Base-by-base conservation (phyloP, 2,888 invertebrate genomes). In the Chymomyza caudatula region DNA sequence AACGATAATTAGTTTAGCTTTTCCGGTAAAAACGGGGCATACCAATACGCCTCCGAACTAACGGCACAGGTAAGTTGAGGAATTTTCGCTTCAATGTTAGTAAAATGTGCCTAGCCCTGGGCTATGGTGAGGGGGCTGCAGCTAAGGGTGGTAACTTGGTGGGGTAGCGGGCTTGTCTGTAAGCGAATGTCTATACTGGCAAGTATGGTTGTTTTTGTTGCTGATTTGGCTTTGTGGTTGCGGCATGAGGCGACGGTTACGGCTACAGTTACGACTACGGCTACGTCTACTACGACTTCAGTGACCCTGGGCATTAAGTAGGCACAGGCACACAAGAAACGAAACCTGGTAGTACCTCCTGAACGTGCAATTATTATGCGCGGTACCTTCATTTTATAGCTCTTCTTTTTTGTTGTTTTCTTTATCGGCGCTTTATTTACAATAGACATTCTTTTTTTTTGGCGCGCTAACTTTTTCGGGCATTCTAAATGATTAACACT, bases 61-160 rank as follows among this genome's bases (percentile, higher is more conserved):
- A 47, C 57, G 58, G 58, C 61, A 64, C 84, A 80, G 80, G 80
- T 80, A 67, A 80, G 80, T 80, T 81, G 71, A 51, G 80, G 80
- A 80, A 80, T 84, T 80, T 68, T 73, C 6, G 25, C 25, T 25
- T 6, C 25, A 25, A 25, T 25, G 5, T 25, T 25, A 25, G 25
- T 25, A 25, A 6, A 11, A 13, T 37, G 2, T 11, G 29, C 29
- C 29, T 37, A 11, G 29, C 29, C 29, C 29, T 11, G 29, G 29
- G 29, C 29, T 11, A 11, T 11, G 5, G 29, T n/a, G 3, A 11
- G 29, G 11, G 29, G 3, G 29, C 11, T 37, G 29, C n/a, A n/a
- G n/a, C n/a, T n/a, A n/a, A n/a, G n/a, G n/a, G n/a, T n/a, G n/a
- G n/a, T n/a, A n/a, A n/a, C n/a, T 37, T 37, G 29, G 25, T 25